phyloP scores from a whole-genome alignment of 1,140 invertebrate genomes.

The Drosophila sucinea region DNA sequence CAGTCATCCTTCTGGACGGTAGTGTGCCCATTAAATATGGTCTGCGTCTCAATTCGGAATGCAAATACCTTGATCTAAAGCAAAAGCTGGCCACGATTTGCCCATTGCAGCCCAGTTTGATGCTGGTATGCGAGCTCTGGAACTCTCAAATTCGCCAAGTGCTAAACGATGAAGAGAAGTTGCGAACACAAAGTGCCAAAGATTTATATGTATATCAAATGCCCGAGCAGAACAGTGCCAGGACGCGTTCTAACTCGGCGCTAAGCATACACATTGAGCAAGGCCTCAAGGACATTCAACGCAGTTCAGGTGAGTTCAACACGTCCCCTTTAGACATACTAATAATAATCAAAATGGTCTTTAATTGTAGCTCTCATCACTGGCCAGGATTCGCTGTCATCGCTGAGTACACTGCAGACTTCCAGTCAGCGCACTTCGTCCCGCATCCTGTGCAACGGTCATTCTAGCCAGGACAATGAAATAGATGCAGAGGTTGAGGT shows the following conservation, averaged over 20 bases:
- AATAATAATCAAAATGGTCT: background rate
- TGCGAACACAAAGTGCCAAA: slow-evolving; percentile 75
- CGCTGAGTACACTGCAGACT: slow-evolving; percentile 63
- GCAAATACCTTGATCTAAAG: slow-evolving; percentile 89
- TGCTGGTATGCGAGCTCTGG: slow-evolving; percentile 88
- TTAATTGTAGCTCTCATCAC: slow-evolving; percentile 53
- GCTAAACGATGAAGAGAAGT: slow-evolving; percentile 82
- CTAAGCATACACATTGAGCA: slow-evolving; percentile 79
- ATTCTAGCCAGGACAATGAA: slow-evolving; percentile 48
- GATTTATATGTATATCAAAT: slow-evolving; percentile 82
- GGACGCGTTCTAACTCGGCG: slow-evolving; percentile 69
- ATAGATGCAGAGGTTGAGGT: slow-evolving; percentile 44
- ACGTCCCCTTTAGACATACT: too few relatives aligned
- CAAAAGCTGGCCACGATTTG: slow-evolving; percentile 87
- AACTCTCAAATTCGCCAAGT: slow-evolving; percentile 86
- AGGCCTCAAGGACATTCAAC: slow-evolving; percentile 80
- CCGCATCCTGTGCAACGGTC: slow-evolving; percentile 62
- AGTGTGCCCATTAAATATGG: slow-evolving; percentile 92
- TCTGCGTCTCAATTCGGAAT: slow-evolving; percentile 90
- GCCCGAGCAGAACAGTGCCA: slow-evolving; percentile 65
- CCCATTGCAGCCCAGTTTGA: slow-evolving; percentile 85
- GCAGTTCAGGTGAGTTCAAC: slow-evolving; percentile 64
- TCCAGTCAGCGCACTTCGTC: slow-evolving; percentile 54
- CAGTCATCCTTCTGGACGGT: slow-evolving; percentile 90
- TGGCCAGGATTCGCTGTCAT: slow-evolving; percentile 64